Evolutionary conservation across 2,888 invertebrate species (phyloP).

Genomic region (Tetranychus truncatus): DNA sequence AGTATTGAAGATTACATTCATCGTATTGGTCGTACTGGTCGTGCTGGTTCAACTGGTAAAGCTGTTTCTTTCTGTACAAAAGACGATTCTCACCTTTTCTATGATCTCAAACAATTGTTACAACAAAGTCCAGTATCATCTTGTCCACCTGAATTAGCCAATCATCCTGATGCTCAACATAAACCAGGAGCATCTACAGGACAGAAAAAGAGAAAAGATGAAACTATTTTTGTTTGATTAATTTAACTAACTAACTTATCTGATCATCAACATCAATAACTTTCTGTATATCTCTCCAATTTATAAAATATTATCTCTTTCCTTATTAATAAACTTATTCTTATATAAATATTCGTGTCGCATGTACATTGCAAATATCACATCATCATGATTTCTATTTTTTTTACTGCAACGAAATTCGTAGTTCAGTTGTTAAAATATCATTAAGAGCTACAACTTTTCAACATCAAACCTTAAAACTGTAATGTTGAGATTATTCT

Average conservation of each 20-base stretch:
- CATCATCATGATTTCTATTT: too few species aligned
- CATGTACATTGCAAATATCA: too few species aligned
- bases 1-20: slow-evolving; percentile 92
- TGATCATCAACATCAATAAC: background rate
- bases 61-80: slow-evolving; percentile 93
- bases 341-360: too few species aligned
- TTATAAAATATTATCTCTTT: too few species aligned
- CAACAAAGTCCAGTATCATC: slow-evolving; percentile 73
- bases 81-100: slow-evolving; percentile 83
- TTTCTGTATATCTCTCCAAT: background rate
- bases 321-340: too few species aligned
- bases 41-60: slow-evolving; percentile 91
- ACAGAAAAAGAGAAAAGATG: background rate
- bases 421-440: too few species aligned
- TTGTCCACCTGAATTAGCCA: slow-evolving; percentile 87
- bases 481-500: too few species aligned
- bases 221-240: background rate
- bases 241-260: background rate
- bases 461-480: too few species aligned
- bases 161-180: slow-evolving; percentile 94
- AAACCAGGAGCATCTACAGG: slow-evolving; percentile 57
- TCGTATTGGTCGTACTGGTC: slow-evolving; percentile 96
- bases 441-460: too few species aligned
- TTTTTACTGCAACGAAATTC: too few species aligned
- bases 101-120: slow-evolving; percentile 83